A percentile compares a stretch with the other conserved stretches of the same genome.
Conservation (phyloP, 2,888 invertebrate species). For the Tridacna gigas region DNA sequence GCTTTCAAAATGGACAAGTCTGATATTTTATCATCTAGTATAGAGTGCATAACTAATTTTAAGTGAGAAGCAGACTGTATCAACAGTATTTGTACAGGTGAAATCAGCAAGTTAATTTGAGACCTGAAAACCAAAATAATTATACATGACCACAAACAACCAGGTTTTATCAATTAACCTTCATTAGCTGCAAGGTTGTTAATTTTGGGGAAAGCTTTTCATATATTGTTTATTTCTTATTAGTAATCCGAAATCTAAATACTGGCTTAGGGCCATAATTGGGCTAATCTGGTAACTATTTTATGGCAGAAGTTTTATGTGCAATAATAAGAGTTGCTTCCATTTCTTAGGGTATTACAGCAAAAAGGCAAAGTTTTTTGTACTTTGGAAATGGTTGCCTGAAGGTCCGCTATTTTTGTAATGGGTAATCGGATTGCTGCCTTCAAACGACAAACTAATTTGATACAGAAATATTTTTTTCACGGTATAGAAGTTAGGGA, state of each 20-base stretch:
- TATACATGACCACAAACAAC: conserved; percentile 1
- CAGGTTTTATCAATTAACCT: conserved; percentile 20
- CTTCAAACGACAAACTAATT: conserved; percentile 2
- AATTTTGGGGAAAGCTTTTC: background rate
- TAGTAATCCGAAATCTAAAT: conserved; percentile 19
- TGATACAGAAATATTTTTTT: background rate
- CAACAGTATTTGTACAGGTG: background rate
- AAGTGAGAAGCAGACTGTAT: background rate
- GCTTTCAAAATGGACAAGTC: too few relatives aligned
- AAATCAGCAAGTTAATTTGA: background rate
- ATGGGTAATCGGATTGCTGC: background rate
- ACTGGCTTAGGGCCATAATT: conserved; percentile 17
- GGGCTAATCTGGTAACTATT: conserved; percentile 23
- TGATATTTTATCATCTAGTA: too few relatives aligned
- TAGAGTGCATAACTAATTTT: too few relatives aligned
- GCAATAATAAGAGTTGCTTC: background rate
- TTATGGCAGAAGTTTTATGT: conserved; percentile 17
- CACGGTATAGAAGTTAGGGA: too few relatives aligned
- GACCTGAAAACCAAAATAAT: background rate
- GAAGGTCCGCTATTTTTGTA: background rate
- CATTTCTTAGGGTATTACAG: conserved; percentile 8
- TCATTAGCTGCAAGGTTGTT: conserved; percentile 3
- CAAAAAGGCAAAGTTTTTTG: conserved; percentile 2
- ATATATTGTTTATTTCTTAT: conserved; percentile 19
- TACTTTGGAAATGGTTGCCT: conserved; percentile 19